Conservation (phyloP, 2,113 vertebrate species). For the Dolichallabes microphthalmus region DNA sequence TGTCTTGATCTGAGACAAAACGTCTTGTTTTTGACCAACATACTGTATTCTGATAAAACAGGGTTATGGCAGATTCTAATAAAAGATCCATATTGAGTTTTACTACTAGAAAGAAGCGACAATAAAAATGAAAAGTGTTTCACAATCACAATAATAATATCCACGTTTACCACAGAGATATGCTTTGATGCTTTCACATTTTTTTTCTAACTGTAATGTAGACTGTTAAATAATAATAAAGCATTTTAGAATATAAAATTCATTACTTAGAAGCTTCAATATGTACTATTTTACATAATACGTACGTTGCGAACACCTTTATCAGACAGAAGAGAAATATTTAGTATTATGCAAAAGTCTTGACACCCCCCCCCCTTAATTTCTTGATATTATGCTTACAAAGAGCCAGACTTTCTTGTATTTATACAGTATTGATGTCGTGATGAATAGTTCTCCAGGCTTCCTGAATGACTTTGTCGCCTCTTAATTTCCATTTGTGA, state of each 20-base stretch:
- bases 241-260: not conserved
- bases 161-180: not conserved
- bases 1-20: not conserved
- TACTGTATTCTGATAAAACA: not conserved
- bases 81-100: not conserved
- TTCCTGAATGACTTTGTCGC: too few relatives aligned
- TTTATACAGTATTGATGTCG: too few relatives aligned
- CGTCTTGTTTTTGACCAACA: not conserved
- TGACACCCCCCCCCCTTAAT: too few relatives aligned
- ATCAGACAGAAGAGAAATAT: not conserved
- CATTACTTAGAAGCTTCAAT: not conserved
- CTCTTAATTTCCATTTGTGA: too few relatives aligned
- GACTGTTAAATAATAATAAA: not conserved
- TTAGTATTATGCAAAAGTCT: too few relatives aligned
- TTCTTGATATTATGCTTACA: too few relatives aligned
- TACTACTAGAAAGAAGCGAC: not conserved
- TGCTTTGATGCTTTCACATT: not conserved
- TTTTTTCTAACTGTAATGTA: not conserved
- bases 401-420: too few relatives aligned
- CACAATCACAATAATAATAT: not conserved
- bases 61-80: not conserved
- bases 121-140: not conserved
- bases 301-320: not conserved
- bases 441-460: too few relatives aligned
- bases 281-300: not conserved